Conservation (phyloP, 2,888 invertebrate genomes). For the Hyppa rectilinea region DNA sequence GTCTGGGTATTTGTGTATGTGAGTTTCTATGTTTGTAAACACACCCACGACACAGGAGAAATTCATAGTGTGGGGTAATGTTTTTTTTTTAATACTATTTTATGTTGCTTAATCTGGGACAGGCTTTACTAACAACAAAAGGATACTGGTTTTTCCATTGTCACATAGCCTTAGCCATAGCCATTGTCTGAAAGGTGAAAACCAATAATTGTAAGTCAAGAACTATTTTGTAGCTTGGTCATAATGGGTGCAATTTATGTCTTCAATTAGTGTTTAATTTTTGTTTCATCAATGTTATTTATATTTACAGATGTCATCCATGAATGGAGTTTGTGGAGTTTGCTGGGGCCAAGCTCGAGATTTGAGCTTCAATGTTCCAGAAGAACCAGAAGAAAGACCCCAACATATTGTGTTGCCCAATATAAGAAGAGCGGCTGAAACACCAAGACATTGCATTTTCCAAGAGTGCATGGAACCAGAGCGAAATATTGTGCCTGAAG, state of each 20-base stretch:
- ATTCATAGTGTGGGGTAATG: no score
- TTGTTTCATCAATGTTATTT: neutral
- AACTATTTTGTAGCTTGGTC: neutral
- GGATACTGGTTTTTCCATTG: neutral
- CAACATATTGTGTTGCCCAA: slow-evolving; percentile 1
- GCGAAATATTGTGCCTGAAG: neutral
- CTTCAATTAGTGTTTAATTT: neutral
- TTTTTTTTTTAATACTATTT: no score
- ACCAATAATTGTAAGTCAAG: neutral
- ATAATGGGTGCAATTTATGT: neutral
- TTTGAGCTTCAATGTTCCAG: slow-evolving; percentile 10
- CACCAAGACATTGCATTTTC: slow-evolving; percentile 1
- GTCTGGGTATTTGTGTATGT: no score
- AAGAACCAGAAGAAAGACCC: slow-evolving; percentile 13
- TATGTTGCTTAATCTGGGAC: neutral
- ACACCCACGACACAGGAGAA: no score
- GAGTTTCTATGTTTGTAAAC: no score
- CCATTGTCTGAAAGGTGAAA: slow-evolving; percentile 2
- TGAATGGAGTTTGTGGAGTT: slow-evolving; percentile 40
- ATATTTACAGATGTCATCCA: slow-evolving; percentile 35
- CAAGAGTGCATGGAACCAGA: slow-evolving; percentile 8
- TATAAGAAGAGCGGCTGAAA: slow-evolving; percentile 11
- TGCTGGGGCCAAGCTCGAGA: slow-evolving; percentile 31
- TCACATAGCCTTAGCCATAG: neutral
- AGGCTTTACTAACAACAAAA: slow-evolving; percentile 3